Evolutionary conservation across 2,888 invertebrate genomes (phyloP).

Genomic region (Rhagophthalmus giganteus): DNA sequence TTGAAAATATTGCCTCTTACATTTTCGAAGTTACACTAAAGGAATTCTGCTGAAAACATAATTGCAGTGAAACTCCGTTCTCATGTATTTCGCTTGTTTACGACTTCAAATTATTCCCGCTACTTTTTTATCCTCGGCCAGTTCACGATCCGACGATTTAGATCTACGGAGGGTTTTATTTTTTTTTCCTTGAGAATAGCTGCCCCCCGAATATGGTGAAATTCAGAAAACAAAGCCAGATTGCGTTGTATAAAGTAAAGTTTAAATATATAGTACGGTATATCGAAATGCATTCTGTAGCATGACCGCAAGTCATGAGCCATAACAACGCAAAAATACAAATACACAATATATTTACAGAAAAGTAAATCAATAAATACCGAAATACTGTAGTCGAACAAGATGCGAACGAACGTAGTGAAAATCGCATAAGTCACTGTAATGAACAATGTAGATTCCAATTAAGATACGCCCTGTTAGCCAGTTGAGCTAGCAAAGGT

Average conservation of each 20-base stretch:
- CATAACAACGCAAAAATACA: too few species aligned
- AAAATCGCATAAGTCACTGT: too few species aligned
- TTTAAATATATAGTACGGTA: background rate
- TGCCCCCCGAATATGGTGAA: background rate
- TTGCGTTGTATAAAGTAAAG: background rate
- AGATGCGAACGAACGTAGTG: too few species aligned
- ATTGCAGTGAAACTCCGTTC: slow-evolving; percentile 5
- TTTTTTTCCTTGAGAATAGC: background rate
- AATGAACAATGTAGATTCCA: too few species aligned
- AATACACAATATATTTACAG: too few species aligned
- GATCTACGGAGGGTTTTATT: background rate
- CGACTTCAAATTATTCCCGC: background rate
- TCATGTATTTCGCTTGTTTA: slow-evolving; percentile 10
- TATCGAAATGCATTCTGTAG: background rate
- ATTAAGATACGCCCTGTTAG: too few species aligned
- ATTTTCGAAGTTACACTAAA: slow-evolving; percentile 11
- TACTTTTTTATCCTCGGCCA: slow-evolving; percentile 1
- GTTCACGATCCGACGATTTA: background rate
- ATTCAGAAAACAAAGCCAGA: background rate
- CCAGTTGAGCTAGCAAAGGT: too few species aligned
- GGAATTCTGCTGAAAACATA: slow-evolving; percentile 5
- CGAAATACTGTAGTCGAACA: too few species aligned
- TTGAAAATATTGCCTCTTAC: slow-evolving; percentile 16
- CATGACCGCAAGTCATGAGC: too few species aligned
- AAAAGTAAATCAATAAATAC: too few species aligned